A percentile compares a stretch with the other conserved stretches of the same genome.
These are phyloP conservation scores for Pseudorasbora parva DNA, from an alignment of 2,113 vertebrate species.

Conservation along the genomic window DNA sequence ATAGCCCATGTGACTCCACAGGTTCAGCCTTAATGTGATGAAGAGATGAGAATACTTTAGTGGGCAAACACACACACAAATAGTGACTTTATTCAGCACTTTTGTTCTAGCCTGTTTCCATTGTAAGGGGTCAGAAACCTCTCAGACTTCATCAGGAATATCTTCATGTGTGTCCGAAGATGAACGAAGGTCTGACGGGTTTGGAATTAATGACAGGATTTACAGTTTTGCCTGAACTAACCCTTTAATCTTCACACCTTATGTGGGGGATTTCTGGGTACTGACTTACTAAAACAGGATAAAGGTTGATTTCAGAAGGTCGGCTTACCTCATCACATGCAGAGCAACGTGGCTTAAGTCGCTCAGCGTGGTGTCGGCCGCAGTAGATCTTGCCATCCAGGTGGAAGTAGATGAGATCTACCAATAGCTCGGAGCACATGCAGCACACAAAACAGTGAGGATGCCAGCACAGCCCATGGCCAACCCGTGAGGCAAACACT, in stretches of 20 bases:
- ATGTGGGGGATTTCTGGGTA: not conserved
- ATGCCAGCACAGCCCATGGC: conserved; percentile 93
- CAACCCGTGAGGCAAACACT: conserved; percentile 88
- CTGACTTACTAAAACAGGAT: not conserved
- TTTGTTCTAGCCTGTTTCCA: no score
- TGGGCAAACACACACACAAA: no score
- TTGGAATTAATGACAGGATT: no score
- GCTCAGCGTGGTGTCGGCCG: conserved; percentile 92
- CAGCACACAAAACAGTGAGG: conserved; percentile 95
- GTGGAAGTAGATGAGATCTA: conserved; percentile 97
- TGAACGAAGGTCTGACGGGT: no score
- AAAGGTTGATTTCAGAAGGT: not conserved
- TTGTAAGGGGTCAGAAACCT: no score
- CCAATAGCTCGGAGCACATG: conserved; percentile 90
- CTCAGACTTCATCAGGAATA: no score
- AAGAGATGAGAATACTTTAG: no score
- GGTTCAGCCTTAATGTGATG: no score
- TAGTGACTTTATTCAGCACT: no score
- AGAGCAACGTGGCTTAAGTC: conserved; percentile 93
- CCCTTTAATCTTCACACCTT: not conserved
- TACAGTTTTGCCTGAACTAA: no score
- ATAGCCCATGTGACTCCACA: no score
- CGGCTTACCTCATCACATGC: conserved; percentile 92
- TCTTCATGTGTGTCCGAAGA: no score
- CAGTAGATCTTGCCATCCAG: conserved; percentile 97